phyloP scores from a whole-genome alignment of 2,797 vertebrate genomes.

The Galagoides demidoff region DNA sequence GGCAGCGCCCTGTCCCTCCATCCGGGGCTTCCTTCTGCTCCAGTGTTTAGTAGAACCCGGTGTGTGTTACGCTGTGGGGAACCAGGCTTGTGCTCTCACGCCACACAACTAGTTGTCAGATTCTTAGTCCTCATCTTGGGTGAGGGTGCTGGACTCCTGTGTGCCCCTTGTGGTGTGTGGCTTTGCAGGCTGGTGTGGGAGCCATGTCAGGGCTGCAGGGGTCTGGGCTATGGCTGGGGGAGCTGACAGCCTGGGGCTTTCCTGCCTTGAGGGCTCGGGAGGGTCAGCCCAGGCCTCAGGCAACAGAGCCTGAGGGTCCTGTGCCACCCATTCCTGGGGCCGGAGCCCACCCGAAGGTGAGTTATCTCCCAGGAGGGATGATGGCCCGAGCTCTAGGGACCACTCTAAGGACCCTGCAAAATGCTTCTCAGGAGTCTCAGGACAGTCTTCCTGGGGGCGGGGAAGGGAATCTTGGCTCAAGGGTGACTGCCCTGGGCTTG shows the following conservation, averaged over 20 bases:
- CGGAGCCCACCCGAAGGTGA: neutral
- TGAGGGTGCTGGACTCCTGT: neutral
- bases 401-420: neutral
- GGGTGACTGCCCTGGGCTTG: too few relatives aligned
- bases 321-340: too few relatives aligned
- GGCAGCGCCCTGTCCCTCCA: too few relatives aligned
- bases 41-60: neutral
- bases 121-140: neutral
- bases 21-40: too few relatives aligned
- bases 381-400: fast-evolving
- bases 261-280: neutral
- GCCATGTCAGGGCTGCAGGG: neutral
- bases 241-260: neutral
- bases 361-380: neutral
- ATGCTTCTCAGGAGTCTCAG: neutral
- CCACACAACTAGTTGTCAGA: fast-evolving
- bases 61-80: too few relatives aligned
- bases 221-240: neutral
- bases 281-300: neutral
- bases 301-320: neutral
- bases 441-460: neutral
- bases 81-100: too few relatives aligned
- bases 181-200: neutral
- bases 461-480: too few relatives aligned
- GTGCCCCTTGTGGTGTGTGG: neutral